Percentiles rank a stretch among this genome's conserved stretches.
Evolutionary conservation across 2,888 invertebrate genomes (phyloP).

Genomic region (Melinaea menophilus): DNA sequence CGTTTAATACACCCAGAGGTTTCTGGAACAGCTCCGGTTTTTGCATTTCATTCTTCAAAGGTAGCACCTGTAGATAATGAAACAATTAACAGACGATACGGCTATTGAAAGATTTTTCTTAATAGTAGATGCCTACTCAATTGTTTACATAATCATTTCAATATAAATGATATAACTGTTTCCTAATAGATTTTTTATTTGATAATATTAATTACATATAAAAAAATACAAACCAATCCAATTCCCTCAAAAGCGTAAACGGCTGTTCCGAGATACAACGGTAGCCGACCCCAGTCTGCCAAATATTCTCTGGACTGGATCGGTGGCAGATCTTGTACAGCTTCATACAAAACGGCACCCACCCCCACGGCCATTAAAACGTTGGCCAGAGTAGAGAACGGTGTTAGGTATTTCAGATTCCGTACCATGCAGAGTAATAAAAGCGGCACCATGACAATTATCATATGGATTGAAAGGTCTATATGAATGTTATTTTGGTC

Average conservation of each 20-base stretch:
- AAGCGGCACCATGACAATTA: conserved; percentile 84
- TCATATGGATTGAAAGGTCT: conserved; percentile 85
- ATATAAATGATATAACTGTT: too few species aligned
- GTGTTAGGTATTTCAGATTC: conserved; percentile 93
- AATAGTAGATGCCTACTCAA: too few species aligned
- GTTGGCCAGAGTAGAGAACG: conserved; percentile 95
- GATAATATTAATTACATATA: not conserved
- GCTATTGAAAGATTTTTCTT: too few species aligned
- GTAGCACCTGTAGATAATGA: conserved; percentile 83
- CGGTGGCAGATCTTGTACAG: conserved; percentile 84
- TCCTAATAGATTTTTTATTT: too few species aligned
- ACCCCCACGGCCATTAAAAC: conserved; percentile 87
- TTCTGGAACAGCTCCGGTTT: conserved; percentile 87
- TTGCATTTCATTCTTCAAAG: conserved; percentile 94
- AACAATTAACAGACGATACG: too few species aligned
- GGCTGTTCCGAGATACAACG: conserved; percentile 96
- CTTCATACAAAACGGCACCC: conserved; percentile 86
- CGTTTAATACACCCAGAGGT: conserved; percentile 90
- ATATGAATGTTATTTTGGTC: conserved; percentile 80
- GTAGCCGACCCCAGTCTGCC: conserved; percentile 80
- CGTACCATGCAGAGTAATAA: conserved; percentile 86
- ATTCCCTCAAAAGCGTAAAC: conserved; percentile 99
- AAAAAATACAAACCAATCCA: conserved; percentile 82
- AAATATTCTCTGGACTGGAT: conserved; percentile 78
- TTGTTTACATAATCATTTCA: too few species aligned